Conservation (phyloP, 1,140 invertebrate species). For the Solen grandis region DNA sequence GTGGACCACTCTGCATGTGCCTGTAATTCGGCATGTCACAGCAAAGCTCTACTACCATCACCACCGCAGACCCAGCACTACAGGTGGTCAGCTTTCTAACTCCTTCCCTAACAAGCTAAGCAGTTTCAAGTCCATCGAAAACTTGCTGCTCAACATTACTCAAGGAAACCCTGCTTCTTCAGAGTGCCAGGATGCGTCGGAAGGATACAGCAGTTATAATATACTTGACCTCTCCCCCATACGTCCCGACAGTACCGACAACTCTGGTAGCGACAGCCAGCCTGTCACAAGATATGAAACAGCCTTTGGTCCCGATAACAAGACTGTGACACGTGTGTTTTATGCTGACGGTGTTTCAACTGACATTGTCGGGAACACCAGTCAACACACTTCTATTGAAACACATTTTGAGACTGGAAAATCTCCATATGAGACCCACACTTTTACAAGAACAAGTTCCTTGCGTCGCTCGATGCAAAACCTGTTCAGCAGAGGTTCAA, state of each 20-base stretch:
- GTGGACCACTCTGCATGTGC: constrained; percentile 39
- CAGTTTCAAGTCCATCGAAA: constrained; percentile 78
- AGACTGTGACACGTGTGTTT: constrained; percentile 73
- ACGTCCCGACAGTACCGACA: constrained; percentile 52
- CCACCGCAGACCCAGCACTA: too few relatives aligned
- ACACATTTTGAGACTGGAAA: constrained; percentile 69
- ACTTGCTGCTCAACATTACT: constrained; percentile 76
- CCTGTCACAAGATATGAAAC: constrained; percentile 73
- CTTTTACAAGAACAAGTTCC: constrained; percentile 36
- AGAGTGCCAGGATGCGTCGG: constrained; percentile 51
- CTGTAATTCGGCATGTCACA: too few relatives aligned
- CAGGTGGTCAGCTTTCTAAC: constrained; percentile 10
- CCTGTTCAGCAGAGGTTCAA: constrained; percentile 46
- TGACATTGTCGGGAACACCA: constrained; percentile 64
- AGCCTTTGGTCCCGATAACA: constrained; percentile 76
- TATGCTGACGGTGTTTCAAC: constrained; percentile 71
- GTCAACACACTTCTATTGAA: constrained; percentile 61
- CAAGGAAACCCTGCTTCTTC: constrained; percentile 24
- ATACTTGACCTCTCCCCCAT: constrained; percentile 67
- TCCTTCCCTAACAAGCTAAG: constrained; percentile 42
- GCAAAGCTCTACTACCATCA: too few relatives aligned
- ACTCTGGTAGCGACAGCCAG: constrained; percentile 18
- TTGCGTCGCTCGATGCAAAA: constrained; percentile 38
- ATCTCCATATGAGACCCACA: neutral
- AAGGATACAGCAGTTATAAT: constrained; percentile 47